These are phyloP conservation scores for Blennius ocellaris DNA, from an alignment of 2,113 vertebrate genomes.

Conservation along the genomic window DNA sequence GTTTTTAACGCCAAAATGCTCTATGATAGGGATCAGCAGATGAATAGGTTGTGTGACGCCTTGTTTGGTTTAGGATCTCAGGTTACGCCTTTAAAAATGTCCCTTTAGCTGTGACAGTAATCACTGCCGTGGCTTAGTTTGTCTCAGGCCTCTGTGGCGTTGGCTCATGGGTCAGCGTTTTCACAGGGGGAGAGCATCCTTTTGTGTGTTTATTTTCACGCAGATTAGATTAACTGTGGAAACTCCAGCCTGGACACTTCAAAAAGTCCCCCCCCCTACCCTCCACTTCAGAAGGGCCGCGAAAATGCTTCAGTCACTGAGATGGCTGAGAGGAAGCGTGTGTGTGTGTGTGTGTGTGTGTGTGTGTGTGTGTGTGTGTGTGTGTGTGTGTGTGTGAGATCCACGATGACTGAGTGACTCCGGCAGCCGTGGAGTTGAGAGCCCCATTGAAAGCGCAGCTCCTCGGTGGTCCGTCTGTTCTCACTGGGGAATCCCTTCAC, in stretches of 20 bases:
- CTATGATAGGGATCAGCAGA: slow-evolving; percentile 10
- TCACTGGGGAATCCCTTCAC: slow-evolving; percentile 75
- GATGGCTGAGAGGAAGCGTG: slow-evolving; percentile 20
- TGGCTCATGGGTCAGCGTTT: slow-evolving; percentile 36
- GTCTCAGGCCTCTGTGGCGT: slow-evolving; percentile 24
- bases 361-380: slow-evolving; percentile 21
- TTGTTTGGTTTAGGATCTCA: slow-evolving; percentile 22
- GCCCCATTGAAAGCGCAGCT: slow-evolving; percentile 68
- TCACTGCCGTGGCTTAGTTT: slow-evolving; percentile 35
- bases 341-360: slow-evolving; percentile 31
- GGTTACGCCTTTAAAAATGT: not conserved
- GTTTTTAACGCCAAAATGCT: slow-evolving; percentile 29
- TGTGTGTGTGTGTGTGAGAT: slow-evolving; percentile 44
- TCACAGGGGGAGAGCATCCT: slow-evolving; percentile 44
- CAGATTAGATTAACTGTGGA: slow-evolving; percentile 70
- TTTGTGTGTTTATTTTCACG: slow-evolving; percentile 75
- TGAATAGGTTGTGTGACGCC: slow-evolving; percentile 13
- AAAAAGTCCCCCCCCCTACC: slow-evolving; percentile 37
- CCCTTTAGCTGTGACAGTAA: slow-evolving; percentile 42
- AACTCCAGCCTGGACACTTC: slow-evolving; percentile 51
- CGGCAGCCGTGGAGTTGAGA: slow-evolving; percentile 77
- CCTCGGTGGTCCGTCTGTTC: slow-evolving; percentile 81
- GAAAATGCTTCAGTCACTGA: slow-evolving; percentile 46
- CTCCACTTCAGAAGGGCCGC: slow-evolving; percentile 49
- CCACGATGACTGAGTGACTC: slow-evolving; percentile 74